These are phyloP conservation scores for Steinernema feltiae DNA, from an alignment of 1,140 invertebrate genomes.

Conservation along the genomic window DNA sequence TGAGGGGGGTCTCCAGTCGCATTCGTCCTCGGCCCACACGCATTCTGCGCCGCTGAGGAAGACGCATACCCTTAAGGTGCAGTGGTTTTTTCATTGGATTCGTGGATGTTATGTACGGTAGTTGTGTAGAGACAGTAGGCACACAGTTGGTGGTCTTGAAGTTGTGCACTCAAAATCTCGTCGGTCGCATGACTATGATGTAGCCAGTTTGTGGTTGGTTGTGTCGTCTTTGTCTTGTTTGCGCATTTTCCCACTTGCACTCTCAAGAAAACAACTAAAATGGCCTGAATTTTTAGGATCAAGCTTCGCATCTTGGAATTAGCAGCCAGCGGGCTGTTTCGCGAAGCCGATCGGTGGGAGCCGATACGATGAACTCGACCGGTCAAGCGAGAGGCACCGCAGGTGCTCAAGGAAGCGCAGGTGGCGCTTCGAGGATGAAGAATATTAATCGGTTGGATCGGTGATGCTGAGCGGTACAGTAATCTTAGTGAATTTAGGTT, in stretches of 20 bases:
- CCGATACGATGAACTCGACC: constrained; percentile 35
- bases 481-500: constrained; percentile 67
- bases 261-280: no score
- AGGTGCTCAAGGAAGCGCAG: background rate
- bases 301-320: constrained; percentile 2
- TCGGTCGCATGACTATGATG: no score
- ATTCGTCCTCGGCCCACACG: constrained; percentile 5
- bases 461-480: background rate
- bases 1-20: constrained; percentile 15
- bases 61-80: constrained; percentile 17
- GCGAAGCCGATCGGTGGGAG: constrained; percentile 42
- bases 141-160: no score
- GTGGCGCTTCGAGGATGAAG: constrained; percentile 42
- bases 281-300: background rate
- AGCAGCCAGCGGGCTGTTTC: constrained; percentile 18
- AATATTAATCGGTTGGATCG: constrained; percentile 46
- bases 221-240: constrained; percentile 17
- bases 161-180: no score
- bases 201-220: no score
- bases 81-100: background rate
- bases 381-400: background rate
- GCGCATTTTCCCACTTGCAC: no score
- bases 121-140: no score
- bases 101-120: no score
- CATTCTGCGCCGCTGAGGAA: background rate